Evolutionary conservation across 2,113 vertebrate species (phyloP).

Genomic region (Calypte anna): DNA sequence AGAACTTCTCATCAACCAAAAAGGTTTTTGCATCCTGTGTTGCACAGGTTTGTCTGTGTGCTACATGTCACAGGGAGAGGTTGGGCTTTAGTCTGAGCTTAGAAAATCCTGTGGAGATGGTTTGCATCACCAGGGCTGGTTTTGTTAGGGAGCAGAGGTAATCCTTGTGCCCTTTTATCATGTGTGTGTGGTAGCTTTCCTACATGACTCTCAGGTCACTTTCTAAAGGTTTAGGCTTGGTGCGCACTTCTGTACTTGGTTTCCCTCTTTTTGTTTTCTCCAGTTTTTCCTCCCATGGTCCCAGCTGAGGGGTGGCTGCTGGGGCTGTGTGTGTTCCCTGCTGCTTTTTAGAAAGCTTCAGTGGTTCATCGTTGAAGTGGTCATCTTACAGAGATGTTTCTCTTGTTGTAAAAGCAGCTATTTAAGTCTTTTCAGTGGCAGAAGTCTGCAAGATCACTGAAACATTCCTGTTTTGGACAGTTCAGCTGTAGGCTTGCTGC

Average conservation of each 20-base stretch:
- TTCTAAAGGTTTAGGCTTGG: background rate
- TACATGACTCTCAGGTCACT: rapidly evolving
- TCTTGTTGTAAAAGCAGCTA: background rate
- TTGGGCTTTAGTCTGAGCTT: background rate
- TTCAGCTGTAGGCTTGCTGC: background rate
- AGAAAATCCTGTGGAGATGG: rapidly evolving
- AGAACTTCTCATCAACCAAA: background rate
- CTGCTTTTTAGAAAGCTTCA: background rate
- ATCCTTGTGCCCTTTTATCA: background rate
- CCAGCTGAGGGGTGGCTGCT: background rate
- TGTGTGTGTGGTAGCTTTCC: rapidly evolving
- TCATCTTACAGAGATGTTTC: rapidly evolving
- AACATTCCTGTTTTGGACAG: background rate
- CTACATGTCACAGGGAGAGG: background rate
- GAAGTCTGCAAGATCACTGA: background rate
- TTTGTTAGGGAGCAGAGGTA: background rate
- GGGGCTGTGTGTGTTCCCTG: rapidly evolving
- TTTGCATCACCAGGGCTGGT: background rate
- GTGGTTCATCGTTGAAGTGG: background rate
- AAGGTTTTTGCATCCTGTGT: background rate
- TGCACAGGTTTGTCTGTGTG: background rate
- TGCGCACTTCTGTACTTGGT: background rate
- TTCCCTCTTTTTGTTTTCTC: background rate
- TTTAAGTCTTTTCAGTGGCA: background rate
- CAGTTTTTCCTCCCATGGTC: rapidly evolving